Percentiles rank a stretch among this genome's conserved stretches.
These are phyloP conservation scores for Lasiurus borealis DNA, from an alignment of 2,113 vertebrate genomes.

Conservation along the genomic window DNA sequence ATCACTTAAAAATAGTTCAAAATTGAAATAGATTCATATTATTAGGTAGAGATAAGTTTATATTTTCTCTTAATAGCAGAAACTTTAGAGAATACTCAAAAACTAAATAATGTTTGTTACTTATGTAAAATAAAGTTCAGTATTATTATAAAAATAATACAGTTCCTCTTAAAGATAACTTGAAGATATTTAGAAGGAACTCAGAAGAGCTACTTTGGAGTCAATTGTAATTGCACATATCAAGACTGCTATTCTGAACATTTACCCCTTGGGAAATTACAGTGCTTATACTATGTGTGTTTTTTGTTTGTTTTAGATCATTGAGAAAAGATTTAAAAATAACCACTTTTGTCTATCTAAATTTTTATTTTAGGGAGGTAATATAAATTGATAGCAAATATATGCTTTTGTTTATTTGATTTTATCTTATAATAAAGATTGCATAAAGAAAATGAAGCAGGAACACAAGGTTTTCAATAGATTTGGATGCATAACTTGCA, in stretches of 20 bases:
- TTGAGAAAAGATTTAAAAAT: not conserved
- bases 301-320: not conserved
- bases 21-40: not conserved
- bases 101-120: not conserved
- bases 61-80: not conserved
- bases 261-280: not conserved
- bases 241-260: not conserved
- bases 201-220: not conserved
- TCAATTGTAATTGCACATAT: not conserved
- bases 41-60: not conserved
- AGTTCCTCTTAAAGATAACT: not conserved
- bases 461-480: not conserved
- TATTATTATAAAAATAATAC: not conserved
- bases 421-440: not conserved
- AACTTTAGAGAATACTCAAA: not conserved
- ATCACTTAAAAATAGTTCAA: not conserved
- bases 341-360: not conserved
- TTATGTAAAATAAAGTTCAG: not conserved
- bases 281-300: not conserved
- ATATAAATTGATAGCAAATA: not conserved
- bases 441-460: not conserved
- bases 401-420: not conserved
- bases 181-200: not conserved
- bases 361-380: not conserved
- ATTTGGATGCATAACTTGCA: not conserved